These are phyloP conservation scores for Heterodera carotae DNA, from an alignment of 1,140 invertebrate genomes.

Conservation along the genomic window DNA sequence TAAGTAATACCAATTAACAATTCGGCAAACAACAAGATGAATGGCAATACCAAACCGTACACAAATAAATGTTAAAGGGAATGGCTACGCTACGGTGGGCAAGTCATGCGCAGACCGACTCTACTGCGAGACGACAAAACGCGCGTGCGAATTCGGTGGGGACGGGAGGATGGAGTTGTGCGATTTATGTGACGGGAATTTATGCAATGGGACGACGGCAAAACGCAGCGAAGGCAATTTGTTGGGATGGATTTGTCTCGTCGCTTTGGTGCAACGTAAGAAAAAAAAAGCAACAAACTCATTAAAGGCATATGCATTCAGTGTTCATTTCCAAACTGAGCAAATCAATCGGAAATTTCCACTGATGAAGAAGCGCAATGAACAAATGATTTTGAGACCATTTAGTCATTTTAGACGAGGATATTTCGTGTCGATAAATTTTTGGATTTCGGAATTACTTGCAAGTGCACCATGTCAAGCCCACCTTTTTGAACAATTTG, in stretches of 20 bases:
- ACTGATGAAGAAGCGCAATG: too few relatives aligned
- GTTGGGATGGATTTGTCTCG: background rate
- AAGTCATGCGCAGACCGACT: background rate
- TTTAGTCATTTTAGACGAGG: too few relatives aligned
- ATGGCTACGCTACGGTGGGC: conserved; percentile 1
- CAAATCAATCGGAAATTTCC: background rate
- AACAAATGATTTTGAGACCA: too few relatives aligned
- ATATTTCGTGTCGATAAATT: too few relatives aligned
- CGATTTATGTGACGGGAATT: conserved; percentile 6
- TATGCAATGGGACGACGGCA: conserved; percentile 1
- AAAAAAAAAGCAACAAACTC: background rate
- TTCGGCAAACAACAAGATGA: too few relatives aligned
- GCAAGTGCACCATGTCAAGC: too few relatives aligned
- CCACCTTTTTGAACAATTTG: conserved; percentile 4
- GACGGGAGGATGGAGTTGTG: background rate
- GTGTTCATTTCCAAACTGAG: background rate
- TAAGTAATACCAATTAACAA: too few relatives aligned
- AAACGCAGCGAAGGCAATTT: background rate
- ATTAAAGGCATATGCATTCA: background rate
- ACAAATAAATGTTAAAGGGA: too few relatives aligned
- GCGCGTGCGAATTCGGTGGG: background rate
- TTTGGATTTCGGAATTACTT: too few relatives aligned
- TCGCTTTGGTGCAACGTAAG: background rate
- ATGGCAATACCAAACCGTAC: too few relatives aligned
- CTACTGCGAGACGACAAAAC: background rate